Evolutionary conservation across 1,140 invertebrate species (phyloP), one percentile per base, ranked within the genome.

Genomic region (Hylaeus volcanicus): DNA sequence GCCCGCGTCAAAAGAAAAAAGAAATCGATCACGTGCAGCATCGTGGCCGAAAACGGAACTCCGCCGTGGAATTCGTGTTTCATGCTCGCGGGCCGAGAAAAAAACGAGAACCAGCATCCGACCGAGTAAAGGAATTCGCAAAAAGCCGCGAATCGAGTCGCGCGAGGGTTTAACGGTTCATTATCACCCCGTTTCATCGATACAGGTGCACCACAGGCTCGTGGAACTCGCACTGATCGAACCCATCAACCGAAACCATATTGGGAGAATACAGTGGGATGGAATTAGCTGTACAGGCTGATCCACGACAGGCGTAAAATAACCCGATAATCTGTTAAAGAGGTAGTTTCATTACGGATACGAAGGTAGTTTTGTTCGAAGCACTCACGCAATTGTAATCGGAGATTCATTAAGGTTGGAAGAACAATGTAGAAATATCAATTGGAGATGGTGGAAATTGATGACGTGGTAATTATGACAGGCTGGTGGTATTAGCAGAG

Each of bases 151-250:
- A 72, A 65, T 58, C 43, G 61, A 74, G 41, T 73, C 77, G 70
- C 61, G 61, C 56, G 56, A 74, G 61, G 77, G 70, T 69, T 79
- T 79, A 79, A 79, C 70, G 77, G 77, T 79, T 79, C 77, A 74
- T 79, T 79, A 79, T 79, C 77, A 79, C 77, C 41, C 70, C 41
- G 5, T 79, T 74, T 79, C 55, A 79, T 79, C 77, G 70, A 56
- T 73, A 73, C 58, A 63, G 61, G 70, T 51, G 51, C 60, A 53
- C 68, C 68, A 15, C 76, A 48, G 41, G 51, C 39, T 14, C 26
- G 43, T 45, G 70, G 60, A 74, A 79, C 70, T n/a, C 39, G 53
- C 39, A 43, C 55, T 43, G 69, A 43, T 65, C 77, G 77, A 65
- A 26, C 26, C 37, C 51, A 37, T 41, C 51, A 51, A 26, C 26